Evolutionary conservation across 2,113 vertebrate genomes (phyloP).

Genomic region (Eublepharis macularius): DNA sequence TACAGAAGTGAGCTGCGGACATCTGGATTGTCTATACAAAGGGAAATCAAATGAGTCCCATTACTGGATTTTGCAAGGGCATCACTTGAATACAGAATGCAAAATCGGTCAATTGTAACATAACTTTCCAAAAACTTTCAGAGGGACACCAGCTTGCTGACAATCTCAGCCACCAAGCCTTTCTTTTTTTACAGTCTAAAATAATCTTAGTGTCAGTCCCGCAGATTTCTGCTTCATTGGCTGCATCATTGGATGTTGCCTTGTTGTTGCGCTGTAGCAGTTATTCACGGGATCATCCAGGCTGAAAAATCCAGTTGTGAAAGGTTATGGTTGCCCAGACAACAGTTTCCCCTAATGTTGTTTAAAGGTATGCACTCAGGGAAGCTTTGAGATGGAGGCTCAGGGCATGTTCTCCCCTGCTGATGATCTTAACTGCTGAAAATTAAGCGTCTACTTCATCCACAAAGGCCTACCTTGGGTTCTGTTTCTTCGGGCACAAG

Average conservation of each 20-base stretch:
- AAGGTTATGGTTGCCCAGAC: no score
- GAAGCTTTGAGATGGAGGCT: no score
- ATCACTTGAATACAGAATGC: slow-evolving; percentile 61
- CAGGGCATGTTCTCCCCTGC: no score
- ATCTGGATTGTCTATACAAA: slow-evolving; percentile 47
- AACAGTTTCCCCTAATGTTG: neutral
- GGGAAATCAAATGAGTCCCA: slow-evolving; percentile 60
- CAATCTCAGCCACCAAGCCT: slow-evolving; percentile 71
- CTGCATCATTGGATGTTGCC: neutral
- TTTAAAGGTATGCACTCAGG: neutral
- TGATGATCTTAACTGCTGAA: no score
- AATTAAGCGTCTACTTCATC: no score
- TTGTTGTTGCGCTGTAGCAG: neutral
- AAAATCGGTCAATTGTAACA: slow-evolving; percentile 64
- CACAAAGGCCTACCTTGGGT: neutral
- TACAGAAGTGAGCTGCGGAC: slow-evolving; percentile 31
- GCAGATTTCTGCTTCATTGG: slow-evolving; percentile 24
- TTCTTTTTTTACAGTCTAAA: slow-evolving; percentile 69
- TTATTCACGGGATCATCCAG: no score
- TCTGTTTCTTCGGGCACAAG: neutral
- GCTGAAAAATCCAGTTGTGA: no score
- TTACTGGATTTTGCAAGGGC: slow-evolving; percentile 56
- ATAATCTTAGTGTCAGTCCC: slow-evolving; percentile 50
- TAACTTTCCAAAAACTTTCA: slow-evolving; percentile 79
- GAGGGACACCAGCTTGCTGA: slow-evolving; percentile 70